Base-by-base conservation (phyloP, 2,888 invertebrate genomes). In the Strigamia crassipes region DNA sequence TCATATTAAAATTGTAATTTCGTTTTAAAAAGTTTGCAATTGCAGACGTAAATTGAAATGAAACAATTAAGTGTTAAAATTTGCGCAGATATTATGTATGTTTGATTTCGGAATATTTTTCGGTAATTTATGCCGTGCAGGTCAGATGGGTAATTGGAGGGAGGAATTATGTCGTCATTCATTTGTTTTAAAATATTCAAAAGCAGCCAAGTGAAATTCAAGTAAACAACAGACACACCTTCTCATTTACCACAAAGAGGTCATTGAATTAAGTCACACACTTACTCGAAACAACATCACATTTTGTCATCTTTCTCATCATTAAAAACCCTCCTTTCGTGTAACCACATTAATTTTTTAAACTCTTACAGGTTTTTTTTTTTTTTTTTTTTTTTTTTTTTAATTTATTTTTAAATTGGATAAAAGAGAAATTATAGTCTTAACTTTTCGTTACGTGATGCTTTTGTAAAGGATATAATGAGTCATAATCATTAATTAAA, bases 141-240 rank as follows among this genome's bases (percentile, higher is more conserved):
- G 51, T 51, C 51, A 51, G 4, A 18, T 51, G 51, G 51, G 51
- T 51, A 51, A 51, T 51, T 51, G 51, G n/a, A 51, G 15, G 51
- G 51, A 51, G 51, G 51, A 51, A 51, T 51, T 51, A 51, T 51
- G 51, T 51, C 51, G 18, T 51, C 51, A 51, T 51, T 51, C 51
- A 13, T 51, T 51, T 51, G 51, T 51, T 51, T 51, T 51, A 51
- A 51, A 51, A 51, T 51, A 51, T 51, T 51, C 51, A 51, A 51
- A 51, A 51, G 51, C 10, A 51, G 51, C 38, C 38, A 38, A 38
- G 38, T 51, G 51, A 51, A 51, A 51, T 51, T 51, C 18, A 18
- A 51, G 51, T 51, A 51, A 51, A 51, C 51, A 18, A 18, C n/a
- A 18, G 15, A 15, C 18, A 18, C 51, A 18, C 15, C 51, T 51